Base-by-base conservation (phyloP, 2,113 vertebrate species). In the Psophia crepitans region DNA sequence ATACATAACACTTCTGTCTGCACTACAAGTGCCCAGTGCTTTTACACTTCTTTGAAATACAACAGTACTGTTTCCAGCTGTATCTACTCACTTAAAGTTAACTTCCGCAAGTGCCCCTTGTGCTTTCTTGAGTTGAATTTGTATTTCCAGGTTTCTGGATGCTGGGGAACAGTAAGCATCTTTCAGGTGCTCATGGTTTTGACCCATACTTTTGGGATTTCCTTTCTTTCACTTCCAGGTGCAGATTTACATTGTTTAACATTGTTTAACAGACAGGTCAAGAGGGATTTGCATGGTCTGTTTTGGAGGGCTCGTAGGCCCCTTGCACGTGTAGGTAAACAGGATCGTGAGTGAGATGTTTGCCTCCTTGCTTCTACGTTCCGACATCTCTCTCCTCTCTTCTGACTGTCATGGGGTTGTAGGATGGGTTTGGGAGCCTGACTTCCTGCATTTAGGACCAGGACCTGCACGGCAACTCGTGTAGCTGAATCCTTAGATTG, bases 331-430 rank as follows among this genome's bases (percentile, higher is more conserved):
- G 11, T 58, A 27, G 8, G 2, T 1, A 17, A 46, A 30, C 6
- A 56, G 21, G 5, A 9, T 83, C 30, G n/a, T 26, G 23, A 58
- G 57, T 0, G 4, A 33, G 24, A 37, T 17, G 8, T 33, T 70
- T 84, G 10, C 20, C 21, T 71, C 3, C 14, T 43, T n/a, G 17
- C 37, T 75, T 63, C 7, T 46, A 44, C 12, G 21, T 4, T 20
- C 17, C 4, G 2, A 14, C 3, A 3, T 60, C 5, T 6, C 21
- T 6, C 39, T 61, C n/a, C 23, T 3, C 14, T 65, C 35, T 79
- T 78, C 53, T 65, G 1, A 48, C 24, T 58, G 16, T 27, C 13
- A 17, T 0, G 2, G 20, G 15, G 9, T 58, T 1, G 0, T 28
- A 69, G 17, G 54, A 49, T 35, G 44, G 21, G 2, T 8, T 32